These are phyloP conservation scores for Sclerodermus sp. DNA, from an alignment of 2,888 invertebrate genomes.

Conservation along the genomic window DNA sequence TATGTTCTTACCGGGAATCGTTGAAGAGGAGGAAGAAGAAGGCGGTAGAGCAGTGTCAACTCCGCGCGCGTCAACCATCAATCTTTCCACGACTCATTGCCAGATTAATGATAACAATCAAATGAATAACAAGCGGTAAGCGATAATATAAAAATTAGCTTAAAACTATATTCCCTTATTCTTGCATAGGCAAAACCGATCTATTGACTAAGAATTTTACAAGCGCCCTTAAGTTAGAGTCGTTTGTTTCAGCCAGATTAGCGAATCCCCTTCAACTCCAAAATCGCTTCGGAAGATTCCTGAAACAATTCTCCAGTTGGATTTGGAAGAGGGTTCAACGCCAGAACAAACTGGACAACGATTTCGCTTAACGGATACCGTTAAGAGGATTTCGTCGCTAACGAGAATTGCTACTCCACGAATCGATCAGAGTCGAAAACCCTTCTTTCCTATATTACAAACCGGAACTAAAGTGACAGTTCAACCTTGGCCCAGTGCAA, in stretches of 20 bases:
- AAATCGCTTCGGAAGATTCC: slow-evolving; percentile 38
- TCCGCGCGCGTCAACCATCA: slow-evolving; percentile 42
- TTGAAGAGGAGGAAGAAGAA: slow-evolving; percentile 61
- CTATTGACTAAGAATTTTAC: not conserved
- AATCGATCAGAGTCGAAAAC: slow-evolving; percentile 34
- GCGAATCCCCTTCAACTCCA: slow-evolving; percentile 45
- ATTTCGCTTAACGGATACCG: slow-evolving; percentile 33
- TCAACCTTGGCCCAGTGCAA: slow-evolving; percentile 51
- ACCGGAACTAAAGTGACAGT: slow-evolving; percentile 30
- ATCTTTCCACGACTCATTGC: slow-evolving; percentile 26
- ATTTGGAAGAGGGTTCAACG: slow-evolving; percentile 10
- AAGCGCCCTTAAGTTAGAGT: slow-evolving; percentile 39
- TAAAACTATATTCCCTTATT: not conserved
- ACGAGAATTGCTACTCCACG: slow-evolving; percentile 28
- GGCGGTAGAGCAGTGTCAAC: slow-evolving; percentile 30
- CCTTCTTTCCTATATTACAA: slow-evolving; percentile 37
- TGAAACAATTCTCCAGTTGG: slow-evolving; percentile 52
- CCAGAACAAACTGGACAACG: slow-evolving; percentile 24
- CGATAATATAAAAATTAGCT: slow-evolving; percentile 9
- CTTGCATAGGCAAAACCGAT: not conserved
- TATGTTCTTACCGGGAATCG: slow-evolving; percentile 62
- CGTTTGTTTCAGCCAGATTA: slow-evolving; percentile 57
- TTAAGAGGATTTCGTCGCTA: slow-evolving; percentile 36
- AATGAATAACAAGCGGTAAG: slow-evolving; percentile 44
- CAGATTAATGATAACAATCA: slow-evolving; percentile 39